Evolutionary conservation across 2,888 invertebrate genomes (phyloP).

Genomic region (Mythimna loreyi): DNA sequence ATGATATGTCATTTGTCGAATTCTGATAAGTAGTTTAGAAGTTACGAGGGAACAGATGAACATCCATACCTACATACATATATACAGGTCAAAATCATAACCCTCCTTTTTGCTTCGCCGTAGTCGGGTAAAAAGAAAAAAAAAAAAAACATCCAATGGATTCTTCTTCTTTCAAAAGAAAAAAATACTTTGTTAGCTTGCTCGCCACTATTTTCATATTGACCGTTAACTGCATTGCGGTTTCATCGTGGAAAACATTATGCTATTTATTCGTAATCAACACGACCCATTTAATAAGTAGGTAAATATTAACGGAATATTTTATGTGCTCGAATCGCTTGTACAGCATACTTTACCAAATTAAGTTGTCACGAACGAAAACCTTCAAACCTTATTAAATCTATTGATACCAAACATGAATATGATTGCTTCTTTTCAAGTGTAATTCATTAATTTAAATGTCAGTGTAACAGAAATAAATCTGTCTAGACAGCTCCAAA

Average conservation of each 20-base stretch:
- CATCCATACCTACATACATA: too few species aligned
- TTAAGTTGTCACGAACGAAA: conserved; percentile 7
- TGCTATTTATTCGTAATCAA: background rate
- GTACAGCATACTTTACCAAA: background rate
- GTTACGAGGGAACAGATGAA: too few species aligned
- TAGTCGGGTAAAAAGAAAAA: too few species aligned
- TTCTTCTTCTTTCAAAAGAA: background rate
- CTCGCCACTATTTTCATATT: conserved; percentile 8
- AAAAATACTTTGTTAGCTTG: background rate
- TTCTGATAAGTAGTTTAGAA: too few species aligned
- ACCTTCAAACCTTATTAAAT: background rate
- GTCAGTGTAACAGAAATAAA: conserved; percentile 19
- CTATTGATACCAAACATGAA: background rate
- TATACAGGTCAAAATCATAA: too few species aligned
- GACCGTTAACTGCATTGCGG: conserved; percentile 3
- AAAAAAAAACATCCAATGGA: too few species aligned
- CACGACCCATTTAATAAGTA: background rate
- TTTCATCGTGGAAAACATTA: background rate
- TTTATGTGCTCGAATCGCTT: background rate
- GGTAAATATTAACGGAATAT: background rate
- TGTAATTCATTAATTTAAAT: background rate
- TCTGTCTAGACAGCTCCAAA: conserved; percentile 29
- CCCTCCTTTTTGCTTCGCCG: too few species aligned
- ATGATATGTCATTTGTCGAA: too few species aligned
- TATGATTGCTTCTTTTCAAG: background rate